Percentiles rank a stretch among this genome's conserved stretches.
Conservation (phyloP, 2,888 invertebrate species). For the Aphrophora alni region DNA sequence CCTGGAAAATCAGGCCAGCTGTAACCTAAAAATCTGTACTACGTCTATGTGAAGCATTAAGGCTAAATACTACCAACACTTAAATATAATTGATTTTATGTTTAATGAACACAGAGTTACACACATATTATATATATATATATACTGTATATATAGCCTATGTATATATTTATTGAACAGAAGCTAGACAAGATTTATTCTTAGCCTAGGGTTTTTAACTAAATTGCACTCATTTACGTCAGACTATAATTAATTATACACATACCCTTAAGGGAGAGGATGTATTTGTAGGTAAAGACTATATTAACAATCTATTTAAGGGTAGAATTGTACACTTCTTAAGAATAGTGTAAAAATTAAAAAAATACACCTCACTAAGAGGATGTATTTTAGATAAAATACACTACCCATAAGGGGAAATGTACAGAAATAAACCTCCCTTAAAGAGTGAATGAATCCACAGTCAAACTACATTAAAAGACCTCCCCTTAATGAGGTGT, state of each 20-base stretch:
- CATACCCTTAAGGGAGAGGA: neutral
- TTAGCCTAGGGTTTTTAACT: constrained; percentile 36
- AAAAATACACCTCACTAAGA: too few relatives aligned
- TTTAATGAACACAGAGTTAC: constrained; percentile 4
- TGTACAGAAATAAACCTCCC: constrained; percentile 8
- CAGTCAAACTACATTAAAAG: neutral
- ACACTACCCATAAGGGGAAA: too few relatives aligned
- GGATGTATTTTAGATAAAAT: too few relatives aligned
- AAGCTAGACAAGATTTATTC: constrained; percentile 10
- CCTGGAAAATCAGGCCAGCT: neutral
- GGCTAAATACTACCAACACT: constrained; percentile 16
- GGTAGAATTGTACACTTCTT: too few relatives aligned
- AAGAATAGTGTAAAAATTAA: too few relatives aligned
- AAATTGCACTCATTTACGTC: constrained; percentile 33
- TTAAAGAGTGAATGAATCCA: neutral
- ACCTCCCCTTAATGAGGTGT: neutral
- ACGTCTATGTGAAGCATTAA: neutral
- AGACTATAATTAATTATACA: neutral
- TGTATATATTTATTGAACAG: neutral
- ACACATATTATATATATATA: neutral
- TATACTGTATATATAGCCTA: constrained; percentile 2
- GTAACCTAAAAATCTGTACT: neutral
- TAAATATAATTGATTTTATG: neutral
- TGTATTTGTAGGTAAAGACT: neutral
- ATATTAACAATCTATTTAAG: too few relatives aligned